phyloP scores from a whole-genome alignment of 92 coral and sea anemone species.

The Heteractis magnifica region DNA sequence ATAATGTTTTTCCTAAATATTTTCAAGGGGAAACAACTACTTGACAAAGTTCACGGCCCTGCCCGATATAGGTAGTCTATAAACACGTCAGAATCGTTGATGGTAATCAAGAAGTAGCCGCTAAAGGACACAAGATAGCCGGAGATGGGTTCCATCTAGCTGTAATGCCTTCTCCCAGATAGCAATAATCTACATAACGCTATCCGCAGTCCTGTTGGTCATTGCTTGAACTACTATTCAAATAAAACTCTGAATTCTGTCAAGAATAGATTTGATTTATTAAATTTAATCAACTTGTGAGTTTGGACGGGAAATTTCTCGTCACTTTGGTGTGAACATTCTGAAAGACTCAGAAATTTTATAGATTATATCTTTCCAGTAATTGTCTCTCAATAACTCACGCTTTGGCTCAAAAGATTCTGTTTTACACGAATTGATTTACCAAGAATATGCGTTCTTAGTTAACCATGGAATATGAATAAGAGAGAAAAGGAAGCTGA shows the following conservation, averaged over 20 bases:
- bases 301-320: constrained; percentile 30
- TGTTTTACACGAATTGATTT: neutral
- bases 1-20: constrained; percentile 76
- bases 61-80: constrained; percentile 10
- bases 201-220: constrained; percentile 11
- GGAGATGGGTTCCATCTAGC: constrained; percentile 2
- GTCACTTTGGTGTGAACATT: constrained; percentile 40
- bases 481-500: neutral
- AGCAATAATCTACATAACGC: constrained; percentile 10
- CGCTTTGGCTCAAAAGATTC: neutral
- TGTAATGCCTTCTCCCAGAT: neutral
- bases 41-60: constrained; percentile 35
- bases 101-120: constrained; percentile 26
- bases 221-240: constrained; percentile 26
- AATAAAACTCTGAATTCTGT: constrained; percentile 35
- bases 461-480: neutral
- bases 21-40: constrained; percentile 62
- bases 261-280: constrained; percentile 27
- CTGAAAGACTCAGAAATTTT: constrained; percentile 22
- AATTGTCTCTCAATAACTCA: constrained; percentile 13
- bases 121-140: neutral
- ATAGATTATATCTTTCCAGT: constrained; percentile 9
- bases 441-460: neutral
- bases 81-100: constrained; percentile 49
- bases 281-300: constrained; percentile 27